Evolutionary conservation across 2,888 invertebrate species (phyloP).

Genomic region (Eustalomyia histrio): DNA sequence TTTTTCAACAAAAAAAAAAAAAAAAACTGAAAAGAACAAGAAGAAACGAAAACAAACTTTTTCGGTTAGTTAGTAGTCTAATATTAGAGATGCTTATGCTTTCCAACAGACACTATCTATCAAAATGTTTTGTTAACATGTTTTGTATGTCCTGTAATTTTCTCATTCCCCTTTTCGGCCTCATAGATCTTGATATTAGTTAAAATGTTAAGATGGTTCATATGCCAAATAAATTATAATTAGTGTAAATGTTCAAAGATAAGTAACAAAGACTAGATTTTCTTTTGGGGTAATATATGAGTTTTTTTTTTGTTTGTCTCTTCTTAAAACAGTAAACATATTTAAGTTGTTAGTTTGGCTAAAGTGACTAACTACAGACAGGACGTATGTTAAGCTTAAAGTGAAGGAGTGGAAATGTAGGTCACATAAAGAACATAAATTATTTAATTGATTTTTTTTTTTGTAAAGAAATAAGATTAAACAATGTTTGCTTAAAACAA

Average conservation of each 20-base stretch:
- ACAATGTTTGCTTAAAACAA: background rate
- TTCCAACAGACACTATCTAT: conserved; percentile 48
- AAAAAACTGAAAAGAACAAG: background rate
- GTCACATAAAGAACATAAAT: conserved; percentile 25
- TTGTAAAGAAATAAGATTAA: background rate
- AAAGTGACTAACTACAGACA: background rate
- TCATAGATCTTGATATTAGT: conserved; percentile 24
- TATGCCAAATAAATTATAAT: conserved; percentile 64
- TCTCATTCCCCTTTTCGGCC: background rate
- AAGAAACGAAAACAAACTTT: conserved; percentile 11
- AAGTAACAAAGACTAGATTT: conserved; percentile 32
- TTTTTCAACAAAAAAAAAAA: background rate
- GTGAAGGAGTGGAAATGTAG: conserved; percentile 13
- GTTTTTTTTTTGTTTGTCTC: background rate
- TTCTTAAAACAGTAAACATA: background rate
- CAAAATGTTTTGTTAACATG: conserved; percentile 49
- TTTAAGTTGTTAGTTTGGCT: background rate
- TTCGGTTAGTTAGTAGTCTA: conserved; percentile 39
- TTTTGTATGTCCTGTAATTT: background rate
- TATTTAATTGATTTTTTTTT: conserved; percentile 35
- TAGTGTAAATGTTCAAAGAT: conserved; percentile 57
- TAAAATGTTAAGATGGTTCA: conserved; percentile 32
- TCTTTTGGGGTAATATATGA: background rate
- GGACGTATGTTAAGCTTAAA: background rate
- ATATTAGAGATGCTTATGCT: conserved; percentile 46